phyloP scores from a whole-genome alignment of 37 sponge, comb jelly and placozoan genomes.

The Geodia barretti region DNA sequence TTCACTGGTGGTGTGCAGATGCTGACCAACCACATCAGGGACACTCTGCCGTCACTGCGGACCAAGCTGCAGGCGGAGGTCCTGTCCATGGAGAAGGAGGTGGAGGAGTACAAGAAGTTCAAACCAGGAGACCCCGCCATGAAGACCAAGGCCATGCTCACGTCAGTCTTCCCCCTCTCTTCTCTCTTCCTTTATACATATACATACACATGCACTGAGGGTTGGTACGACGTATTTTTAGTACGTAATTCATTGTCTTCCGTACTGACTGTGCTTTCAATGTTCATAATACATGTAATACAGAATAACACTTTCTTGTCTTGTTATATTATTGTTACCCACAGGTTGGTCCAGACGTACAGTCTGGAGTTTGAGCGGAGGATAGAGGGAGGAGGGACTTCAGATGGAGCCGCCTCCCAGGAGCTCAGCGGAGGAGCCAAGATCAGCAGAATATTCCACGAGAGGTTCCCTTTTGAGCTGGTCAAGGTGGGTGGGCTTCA shows the following conservation, averaged over 20 bases:
- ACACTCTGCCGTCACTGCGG: conserved; percentile 92
- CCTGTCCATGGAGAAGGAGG: conserved; percentile 92
- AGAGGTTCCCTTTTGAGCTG: conserved; percentile 96
- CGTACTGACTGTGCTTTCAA: too few species aligned
- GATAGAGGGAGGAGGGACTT: conserved; percentile 89
- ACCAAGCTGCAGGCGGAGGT: conserved; percentile 89
- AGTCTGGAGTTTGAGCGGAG: conserved; percentile 85
- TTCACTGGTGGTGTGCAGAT: too few species aligned
- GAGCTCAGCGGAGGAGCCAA: conserved; percentile 95
- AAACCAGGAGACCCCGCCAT: conserved; percentile 85
- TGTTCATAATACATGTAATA: too few species aligned
- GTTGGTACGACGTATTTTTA: background rate
- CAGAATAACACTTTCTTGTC: background rate
- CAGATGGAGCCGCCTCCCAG: conserved; percentile 19
- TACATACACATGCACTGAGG: conserved; percentile 1
- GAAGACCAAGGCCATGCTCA: conserved; percentile 93
- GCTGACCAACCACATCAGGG: conserved; percentile 98
- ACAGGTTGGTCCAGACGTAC: conserved; percentile 87
- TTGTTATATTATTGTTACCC: conserved; percentile 3
- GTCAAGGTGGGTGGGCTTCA: conserved; percentile 68
- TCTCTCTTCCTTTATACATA: background rate
- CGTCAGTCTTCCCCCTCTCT: conserved; percentile 58
- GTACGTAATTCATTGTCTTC: background rate
- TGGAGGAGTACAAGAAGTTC: conserved; percentile 94
- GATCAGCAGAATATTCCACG: conserved; percentile 96